Evolutionary conservation across 1,140 invertebrate genomes (phyloP), one percentile per base, ranked within the genome.

Genomic region (Drosophila seguyi): DNA sequence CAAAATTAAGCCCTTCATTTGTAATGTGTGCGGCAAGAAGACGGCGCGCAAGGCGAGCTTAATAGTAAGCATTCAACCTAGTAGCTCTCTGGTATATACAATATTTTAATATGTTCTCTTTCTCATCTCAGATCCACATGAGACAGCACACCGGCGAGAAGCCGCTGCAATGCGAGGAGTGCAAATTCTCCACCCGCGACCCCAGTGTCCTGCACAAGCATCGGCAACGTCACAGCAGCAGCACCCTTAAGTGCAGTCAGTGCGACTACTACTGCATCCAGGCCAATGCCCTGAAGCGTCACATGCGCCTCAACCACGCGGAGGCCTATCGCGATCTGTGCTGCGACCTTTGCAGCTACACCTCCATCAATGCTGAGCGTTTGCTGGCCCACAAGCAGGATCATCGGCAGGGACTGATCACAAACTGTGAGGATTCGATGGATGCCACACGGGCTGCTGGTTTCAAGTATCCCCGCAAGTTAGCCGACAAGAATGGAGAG

Each of bases 1-100:
- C 29, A 96, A 97, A 84, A 92, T 96, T 18, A 96, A 96, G 75
- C 96, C 96, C 1, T 97, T 96, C 76, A 94, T 95, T 36, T 97
- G 97, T 80, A 95, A 95, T 65, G 95, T 96, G 58, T 97, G 97
- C 90, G 96, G 95, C 10, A 95, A 97, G 81, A 95, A 95, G 55
- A 95, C 95, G 45, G 94, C 95, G 1, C 93, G 95, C 31, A 96
- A 96, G 84, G 95, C 95, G 4, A 95, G 95, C 93, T 81, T 97
- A 14, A 94, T 95, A 75, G 94, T 94, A 92, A 95, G 83, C 95
- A 6, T 38, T 16, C 18, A 8, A 31, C 29, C 8, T 31, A 31
- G 29, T 31, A 10, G n/a, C n/a, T n/a, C n/a, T n/a, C 29, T 31
- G 29, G 10, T 31, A 4, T 31, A 31, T 31, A 31, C 10, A 31